Conservation (phyloP, 2,113 vertebrate genomes). For the Perca fluviatilis region DNA sequence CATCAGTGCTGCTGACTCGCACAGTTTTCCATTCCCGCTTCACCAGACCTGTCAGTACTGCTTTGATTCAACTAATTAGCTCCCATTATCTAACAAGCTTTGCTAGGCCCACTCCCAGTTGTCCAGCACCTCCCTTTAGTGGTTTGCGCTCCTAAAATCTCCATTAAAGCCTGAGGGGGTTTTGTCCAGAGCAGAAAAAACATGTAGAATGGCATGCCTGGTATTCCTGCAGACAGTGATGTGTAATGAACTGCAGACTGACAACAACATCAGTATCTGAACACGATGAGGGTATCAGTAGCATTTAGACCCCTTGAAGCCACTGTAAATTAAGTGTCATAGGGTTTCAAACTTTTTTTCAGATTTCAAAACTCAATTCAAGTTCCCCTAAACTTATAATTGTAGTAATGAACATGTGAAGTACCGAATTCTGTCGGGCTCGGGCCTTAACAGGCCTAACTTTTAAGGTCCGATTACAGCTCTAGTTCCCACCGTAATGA, state of each 20-base stretch:
- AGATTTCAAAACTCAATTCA: not conserved
- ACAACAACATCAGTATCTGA: slow-evolving; percentile 12
- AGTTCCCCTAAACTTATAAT: not conserved
- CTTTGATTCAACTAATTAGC: slow-evolving; percentile 75
- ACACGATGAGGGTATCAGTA: not conserved
- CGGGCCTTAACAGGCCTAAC: too few species aligned
- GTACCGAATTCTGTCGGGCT: not conserved
- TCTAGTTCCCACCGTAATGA: not conserved
- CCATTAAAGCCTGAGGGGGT: slow-evolving; percentile 42
- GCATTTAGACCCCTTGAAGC: not conserved
- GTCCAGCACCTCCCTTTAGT: slow-evolving; percentile 37
- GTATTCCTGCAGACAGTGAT: slow-evolving; percentile 51
- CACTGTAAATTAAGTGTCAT: not conserved
- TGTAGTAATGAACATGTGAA: not conserved
- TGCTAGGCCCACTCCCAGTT: slow-evolving; percentile 52
- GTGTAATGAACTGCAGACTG: slow-evolving; percentile 4
- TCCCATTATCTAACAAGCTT: slow-evolving; percentile 75
- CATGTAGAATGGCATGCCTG: slow-evolving; percentile 64
- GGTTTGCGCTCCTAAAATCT: slow-evolving; percentile 51
- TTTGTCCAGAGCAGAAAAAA: slow-evolving; percentile 68
- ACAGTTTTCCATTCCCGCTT: slow-evolving; percentile 71
- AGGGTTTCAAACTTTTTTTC: not conserved
- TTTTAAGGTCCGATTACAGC: too few species aligned
- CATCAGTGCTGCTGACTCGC: slow-evolving; percentile 75
- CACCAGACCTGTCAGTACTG: slow-evolving; percentile 76